Percentiles rank a stretch among this genome's conserved stretches.
phyloP scores from a whole-genome alignment of 2,113 vertebrate species.

The Poecile atricapillus region DNA sequence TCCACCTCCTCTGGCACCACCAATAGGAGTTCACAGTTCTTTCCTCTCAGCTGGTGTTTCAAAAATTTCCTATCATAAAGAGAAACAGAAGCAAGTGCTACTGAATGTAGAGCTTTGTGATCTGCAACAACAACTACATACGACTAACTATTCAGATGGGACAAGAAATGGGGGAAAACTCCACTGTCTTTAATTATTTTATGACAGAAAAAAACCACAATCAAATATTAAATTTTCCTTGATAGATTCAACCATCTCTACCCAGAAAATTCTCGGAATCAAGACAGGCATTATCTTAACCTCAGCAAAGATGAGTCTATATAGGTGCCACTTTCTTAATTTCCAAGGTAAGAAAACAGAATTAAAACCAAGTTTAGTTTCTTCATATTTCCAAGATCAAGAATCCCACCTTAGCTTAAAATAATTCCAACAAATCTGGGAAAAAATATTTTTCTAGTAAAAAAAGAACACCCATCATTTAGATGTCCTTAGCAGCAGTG shows the following conservation, averaged over 20 bases:
- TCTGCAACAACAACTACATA: background rate
- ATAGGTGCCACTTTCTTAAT: background rate
- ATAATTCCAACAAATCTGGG: background rate
- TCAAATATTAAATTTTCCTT: background rate
- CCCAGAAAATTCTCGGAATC: background rate
- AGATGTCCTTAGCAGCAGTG: background rate
- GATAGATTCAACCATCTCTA: background rate
- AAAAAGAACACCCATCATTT: background rate
- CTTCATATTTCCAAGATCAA: background rate
- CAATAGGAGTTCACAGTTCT: constrained; percentile 98
- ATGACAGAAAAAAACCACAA: background rate
- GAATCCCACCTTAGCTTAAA: background rate
- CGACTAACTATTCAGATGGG: background rate
- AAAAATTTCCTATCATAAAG: constrained; percentile 88
- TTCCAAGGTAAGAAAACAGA: background rate
- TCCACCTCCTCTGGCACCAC: constrained; percentile 96
- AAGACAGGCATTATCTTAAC: background rate
- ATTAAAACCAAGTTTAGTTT: background rate
- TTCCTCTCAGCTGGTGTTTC: constrained; percentile 94
- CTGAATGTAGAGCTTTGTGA: accelerated
- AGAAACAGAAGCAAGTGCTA: background rate
- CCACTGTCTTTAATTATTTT: background rate
- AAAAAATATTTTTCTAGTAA: background rate
- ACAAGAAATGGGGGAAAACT: background rate
- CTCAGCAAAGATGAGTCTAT: background rate